Evolutionary conservation across 2,113 vertebrate species (phyloP).

Genomic region (Takifugu bimaculatus): DNA sequence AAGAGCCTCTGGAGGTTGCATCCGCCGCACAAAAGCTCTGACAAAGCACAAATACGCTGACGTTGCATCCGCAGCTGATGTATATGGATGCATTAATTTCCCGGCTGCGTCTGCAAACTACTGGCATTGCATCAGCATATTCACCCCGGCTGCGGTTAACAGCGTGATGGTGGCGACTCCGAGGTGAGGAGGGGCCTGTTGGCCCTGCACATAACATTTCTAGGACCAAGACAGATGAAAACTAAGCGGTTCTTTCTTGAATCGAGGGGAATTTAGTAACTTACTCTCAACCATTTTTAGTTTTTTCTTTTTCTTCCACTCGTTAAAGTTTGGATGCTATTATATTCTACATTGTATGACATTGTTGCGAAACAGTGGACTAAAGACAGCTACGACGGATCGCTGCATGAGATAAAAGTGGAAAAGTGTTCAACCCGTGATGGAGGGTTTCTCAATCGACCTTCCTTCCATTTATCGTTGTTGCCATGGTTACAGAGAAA

Average conservation of each 20-base stretch:
- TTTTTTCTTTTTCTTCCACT: too few species aligned
- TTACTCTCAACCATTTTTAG: too few species aligned
- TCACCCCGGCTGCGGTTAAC: slow-evolving; percentile 27
- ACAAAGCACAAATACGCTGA: slow-evolving; percentile 34
- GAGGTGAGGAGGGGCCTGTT: not conserved
- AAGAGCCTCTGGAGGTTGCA: slow-evolving; percentile 11
- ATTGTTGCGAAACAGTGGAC: too few species aligned
- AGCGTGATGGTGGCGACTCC: not conserved
- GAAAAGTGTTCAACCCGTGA: too few species aligned
- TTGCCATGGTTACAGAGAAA: slow-evolving; percentile 15
- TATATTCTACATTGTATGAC: too few species aligned
- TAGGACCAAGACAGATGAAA: too few species aligned
- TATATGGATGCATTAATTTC: slow-evolving; percentile 24
- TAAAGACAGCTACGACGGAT: too few species aligned
- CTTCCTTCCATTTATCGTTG: not conserved
- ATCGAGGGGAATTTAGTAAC: too few species aligned
- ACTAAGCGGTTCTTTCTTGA: too few species aligned
- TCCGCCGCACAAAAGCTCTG: slow-evolving; percentile 34
- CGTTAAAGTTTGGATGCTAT: too few species aligned
- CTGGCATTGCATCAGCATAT: slow-evolving; percentile 24
- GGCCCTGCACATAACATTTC: not conserved
- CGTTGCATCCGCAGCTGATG: slow-evolving; percentile 26
- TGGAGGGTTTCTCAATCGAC: not conserved
- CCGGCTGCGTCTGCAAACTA: slow-evolving; percentile 30
- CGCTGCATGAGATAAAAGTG: too few species aligned